These are phyloP conservation scores for Thaleichthys pacificus DNA, from an alignment of 2,797 vertebrate genomes.

Conservation along the genomic window DNA sequence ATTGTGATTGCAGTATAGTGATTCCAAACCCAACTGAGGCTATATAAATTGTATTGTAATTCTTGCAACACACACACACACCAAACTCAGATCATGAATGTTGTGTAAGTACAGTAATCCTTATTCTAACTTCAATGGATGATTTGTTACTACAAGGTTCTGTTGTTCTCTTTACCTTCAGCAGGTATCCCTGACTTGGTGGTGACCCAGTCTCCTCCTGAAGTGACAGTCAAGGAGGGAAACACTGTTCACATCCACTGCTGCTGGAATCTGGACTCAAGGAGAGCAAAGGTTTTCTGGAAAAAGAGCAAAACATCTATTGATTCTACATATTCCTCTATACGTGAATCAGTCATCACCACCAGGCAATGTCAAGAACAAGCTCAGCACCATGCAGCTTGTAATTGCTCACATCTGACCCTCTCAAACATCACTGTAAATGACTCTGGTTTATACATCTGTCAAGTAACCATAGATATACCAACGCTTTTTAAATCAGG, in stretches of 20 bases:
- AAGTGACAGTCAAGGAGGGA: constrained; percentile 22
- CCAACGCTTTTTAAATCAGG: rapidly evolving
- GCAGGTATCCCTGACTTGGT: rapidly evolving
- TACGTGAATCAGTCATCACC: rapidly evolving
- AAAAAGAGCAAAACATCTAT: neutral
- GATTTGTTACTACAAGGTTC: neutral
- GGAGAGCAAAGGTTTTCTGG: neutral
- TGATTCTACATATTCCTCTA: too few species aligned
- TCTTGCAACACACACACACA: neutral
- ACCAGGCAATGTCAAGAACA: neutral
- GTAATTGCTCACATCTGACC: constrained; percentile 22
- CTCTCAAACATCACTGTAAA: constrained; percentile 28
- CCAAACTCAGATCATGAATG: neutral
- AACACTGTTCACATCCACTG: neutral
- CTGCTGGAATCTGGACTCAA: neutral
- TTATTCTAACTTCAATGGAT: neutral
- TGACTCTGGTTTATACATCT: constrained; percentile 61
- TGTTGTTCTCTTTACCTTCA: neutral
- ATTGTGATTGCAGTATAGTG: neutral
- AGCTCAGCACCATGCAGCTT: rapidly evolving
- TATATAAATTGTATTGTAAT: neutral
- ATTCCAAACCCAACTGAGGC: too few species aligned
- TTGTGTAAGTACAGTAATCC: neutral
- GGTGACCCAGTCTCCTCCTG: constrained; percentile 37
- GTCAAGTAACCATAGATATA: constrained; percentile 52